Conservation (phyloP, 2,797 vertebrate species). For the Siniperca undulata region DNA sequence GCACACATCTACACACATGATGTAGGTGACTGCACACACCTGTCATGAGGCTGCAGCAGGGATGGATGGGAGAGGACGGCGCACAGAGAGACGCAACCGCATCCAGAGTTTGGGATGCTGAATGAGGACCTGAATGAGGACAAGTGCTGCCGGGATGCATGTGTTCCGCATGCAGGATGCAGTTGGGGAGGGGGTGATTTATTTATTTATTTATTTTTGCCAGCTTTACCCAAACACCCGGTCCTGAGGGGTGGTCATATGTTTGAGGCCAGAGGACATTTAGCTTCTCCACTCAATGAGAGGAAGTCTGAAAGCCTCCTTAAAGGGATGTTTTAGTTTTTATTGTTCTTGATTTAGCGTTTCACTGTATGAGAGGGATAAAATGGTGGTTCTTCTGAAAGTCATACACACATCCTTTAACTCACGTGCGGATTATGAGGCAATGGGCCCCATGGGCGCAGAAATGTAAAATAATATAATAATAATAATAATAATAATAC, state of each 20-base stretch:
- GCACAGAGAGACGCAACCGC: conserved; percentile 23
- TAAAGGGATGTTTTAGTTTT: neutral
- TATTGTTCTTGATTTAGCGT: neutral
- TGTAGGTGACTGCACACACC: conserved; percentile 57
- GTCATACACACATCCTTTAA: conserved; percentile 5
- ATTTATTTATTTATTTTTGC: neutral
- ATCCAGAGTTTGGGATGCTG: conserved; percentile 60
- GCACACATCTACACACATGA: conserved; percentile 7
- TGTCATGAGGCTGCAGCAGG: conserved; percentile 48
- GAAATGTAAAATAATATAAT: neutral
- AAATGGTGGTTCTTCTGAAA: conserved; percentile 12
- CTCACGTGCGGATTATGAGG: conserved; percentile 13
- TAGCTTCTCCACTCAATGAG: neutral
- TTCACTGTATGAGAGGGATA: neutral
- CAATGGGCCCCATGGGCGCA: conserved; percentile 12
- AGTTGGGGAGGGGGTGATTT: conserved; percentile 8
- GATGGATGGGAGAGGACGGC: conserved; percentile 19
- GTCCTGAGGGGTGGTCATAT: conserved; percentile 2
- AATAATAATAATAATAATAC: too few relatives aligned
- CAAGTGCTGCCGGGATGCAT: conserved; percentile 40
- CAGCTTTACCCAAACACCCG: conserved; percentile 28
- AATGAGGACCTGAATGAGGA: conserved; percentile 43
- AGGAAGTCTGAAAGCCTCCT: neutral
- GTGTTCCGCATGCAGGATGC: conserved; percentile 55
- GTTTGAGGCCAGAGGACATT: neutral